Evolutionary conservation across 2,888 invertebrate species (phyloP), one percentile per base, ranked within the genome.

Genomic region (Chrysomela aeneicollis): DNA sequence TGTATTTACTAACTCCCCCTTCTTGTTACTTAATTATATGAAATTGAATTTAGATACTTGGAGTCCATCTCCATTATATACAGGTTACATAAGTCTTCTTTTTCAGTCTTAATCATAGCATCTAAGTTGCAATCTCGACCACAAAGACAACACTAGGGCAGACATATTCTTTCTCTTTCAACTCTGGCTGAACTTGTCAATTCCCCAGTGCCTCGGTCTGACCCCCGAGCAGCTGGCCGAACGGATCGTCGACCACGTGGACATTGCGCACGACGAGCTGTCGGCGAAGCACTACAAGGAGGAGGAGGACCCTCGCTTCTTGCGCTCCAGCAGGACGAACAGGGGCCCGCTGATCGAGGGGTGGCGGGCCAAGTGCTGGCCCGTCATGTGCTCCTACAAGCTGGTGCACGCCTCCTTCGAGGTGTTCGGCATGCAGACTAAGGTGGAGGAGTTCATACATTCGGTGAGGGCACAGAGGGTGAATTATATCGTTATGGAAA

Each of bases 331-430:
- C 74, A 92, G 92, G 82, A 95, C 95, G 6, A 89, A 88, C 9
- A 87, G 96, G 32, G 96, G 96, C 0, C 95, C 95, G 0, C 83
- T 96, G 4, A 85, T 90, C 18, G 92, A 93, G 80, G 93, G 92
- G 2, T 96, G 96, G 96, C 85, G 89, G 57, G 88, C 90, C 15
- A 86, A 84, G 0, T 87, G 86, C 30, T 85, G 86, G 67, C 95
- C 96, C 0, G 89, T 96, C 54, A 96, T 96, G 96, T 96, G 95
- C 83, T 95, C 95, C 66, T 97, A 97, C 79, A 96, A 97, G 83
- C 84, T 92, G 59, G 95, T 95, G 0, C 87, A 90, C 78, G 92
- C 91, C 32, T 92, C 90, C 67, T 96, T 96, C 82, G 95, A 96
- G 83, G 92, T 97, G 3, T 96, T 95, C 93, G 95, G 95, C 0